Conservation (phyloP, 2,797 vertebrate genomes). For the Remorina albescens region DNA sequence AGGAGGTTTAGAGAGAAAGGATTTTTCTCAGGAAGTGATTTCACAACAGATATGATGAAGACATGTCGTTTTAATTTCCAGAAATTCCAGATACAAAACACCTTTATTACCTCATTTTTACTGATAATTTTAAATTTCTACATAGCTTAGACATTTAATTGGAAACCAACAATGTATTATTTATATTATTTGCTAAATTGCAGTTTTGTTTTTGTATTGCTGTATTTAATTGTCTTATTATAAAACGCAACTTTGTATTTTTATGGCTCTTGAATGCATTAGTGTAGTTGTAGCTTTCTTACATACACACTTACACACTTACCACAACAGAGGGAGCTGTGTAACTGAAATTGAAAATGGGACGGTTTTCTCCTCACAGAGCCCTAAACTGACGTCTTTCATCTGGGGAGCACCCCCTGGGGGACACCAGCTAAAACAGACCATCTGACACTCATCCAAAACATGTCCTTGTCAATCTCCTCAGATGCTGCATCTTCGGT, state of each 20-base stretch:
- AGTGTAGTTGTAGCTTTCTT: too few species aligned
- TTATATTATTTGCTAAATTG: neutral
- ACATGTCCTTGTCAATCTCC: constrained; percentile 6
- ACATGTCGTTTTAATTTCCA: neutral
- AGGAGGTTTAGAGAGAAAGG: constrained; percentile 3
- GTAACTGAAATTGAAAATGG: constrained; percentile 19
- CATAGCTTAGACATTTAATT: neutral
- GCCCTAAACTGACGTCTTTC: neutral
- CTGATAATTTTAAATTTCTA: neutral
- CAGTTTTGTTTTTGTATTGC: too few species aligned
- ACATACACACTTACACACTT: constrained; percentile 8
- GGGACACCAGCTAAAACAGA: neutral
- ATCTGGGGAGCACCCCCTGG: neutral
- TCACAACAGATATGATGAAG: neutral
- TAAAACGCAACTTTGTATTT: too few species aligned
- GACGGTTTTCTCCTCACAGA: neutral
- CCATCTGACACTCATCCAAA: constrained; percentile 10
- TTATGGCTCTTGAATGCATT: too few species aligned
- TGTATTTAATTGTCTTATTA: too few species aligned
- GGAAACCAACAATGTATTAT: neutral
- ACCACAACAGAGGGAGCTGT: constrained; percentile 63
- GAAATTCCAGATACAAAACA: neutral
- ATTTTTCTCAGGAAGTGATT: constrained; percentile 23
- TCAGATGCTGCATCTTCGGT: constrained; percentile 22
- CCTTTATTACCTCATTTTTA: neutral